Base-by-base conservation (phyloP, 2,888 invertebrate species). In the Lasioglossum malachurum region DNA sequence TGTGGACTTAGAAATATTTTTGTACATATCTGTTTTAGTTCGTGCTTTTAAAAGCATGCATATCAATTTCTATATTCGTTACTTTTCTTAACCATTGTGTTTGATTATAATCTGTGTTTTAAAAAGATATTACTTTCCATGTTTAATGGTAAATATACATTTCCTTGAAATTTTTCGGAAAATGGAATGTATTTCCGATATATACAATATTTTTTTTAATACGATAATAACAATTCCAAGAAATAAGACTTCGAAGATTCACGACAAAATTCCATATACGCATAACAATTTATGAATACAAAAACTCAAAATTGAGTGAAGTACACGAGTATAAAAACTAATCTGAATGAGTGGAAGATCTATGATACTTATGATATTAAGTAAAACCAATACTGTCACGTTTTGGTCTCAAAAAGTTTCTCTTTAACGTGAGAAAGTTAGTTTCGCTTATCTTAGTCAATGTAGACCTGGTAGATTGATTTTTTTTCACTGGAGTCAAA, bases 381-480 rank as follows among this genome's bases (percentile, higher is more conserved):
- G 78, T 81, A 16, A 83, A 82, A 41, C 87, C 88, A 74, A 91
- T 91, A 80, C 92, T 93, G 77, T 89, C 91, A 49, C 90, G 91
- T 72, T 92, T 92, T 44, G 91, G 91, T 80, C 88, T 93, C 19
- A 92, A 79, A 72, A 93, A 78, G 72, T 86, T 92, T 81, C 89
- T 93, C 46, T 90, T 91, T 75, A 93, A 88, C 5, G 93, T 91
- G n/a, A 92, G 84, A 10, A 93, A 92, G 53, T 90, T 78, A 67
- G 82, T 92, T 64, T 93, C 93, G 38, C 73, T 78, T 72, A 90
- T 86, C 75, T 90, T 90, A 77, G 87, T 90, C 19, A 85, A 82
- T 3, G 92, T 92, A 19, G 88, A 90, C 82, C 89, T 88, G 38
- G 83, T 87, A 31, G 89, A 83, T n/a, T 85, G 83, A 83, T 84